Evolutionary conservation across 2,888 invertebrate genomes (phyloP).

Genomic region (Horisme vitalbata): DNA sequence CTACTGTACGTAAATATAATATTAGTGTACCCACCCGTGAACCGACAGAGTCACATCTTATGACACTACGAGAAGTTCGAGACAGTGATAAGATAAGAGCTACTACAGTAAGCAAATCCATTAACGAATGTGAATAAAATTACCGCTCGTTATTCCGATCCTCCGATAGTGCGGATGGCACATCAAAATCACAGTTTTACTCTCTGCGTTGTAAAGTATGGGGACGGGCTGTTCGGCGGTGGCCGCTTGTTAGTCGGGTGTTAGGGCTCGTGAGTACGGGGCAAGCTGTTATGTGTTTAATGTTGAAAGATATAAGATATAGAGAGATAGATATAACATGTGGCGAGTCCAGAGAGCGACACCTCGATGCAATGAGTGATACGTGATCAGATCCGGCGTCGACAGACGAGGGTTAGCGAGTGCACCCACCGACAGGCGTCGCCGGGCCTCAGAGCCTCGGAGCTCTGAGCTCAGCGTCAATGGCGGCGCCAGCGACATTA

Average conservation of each 20-base stretch:
- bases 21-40: constrained; percentile 81
- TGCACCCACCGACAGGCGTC: constrained; percentile 12
- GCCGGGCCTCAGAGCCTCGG: too few species aligned
- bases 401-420: neutral
- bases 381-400: constrained; percentile 4
- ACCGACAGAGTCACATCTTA: constrained; percentile 69
- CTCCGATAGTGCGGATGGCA: constrained; percentile 72
- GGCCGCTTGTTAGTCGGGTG: constrained; percentile 52
- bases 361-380: constrained; percentile 6
- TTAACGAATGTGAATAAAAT: constrained; percentile 78
- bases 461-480: too few species aligned
- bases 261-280: constrained; percentile 54
- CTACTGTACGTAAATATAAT: constrained; percentile 80
- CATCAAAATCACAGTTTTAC: constrained; percentile 64
- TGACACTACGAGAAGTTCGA: constrained; percentile 79
- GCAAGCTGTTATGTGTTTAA: constrained; percentile 46
- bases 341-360: constrained; percentile 6
- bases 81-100: constrained; percentile 79
- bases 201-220: constrained; percentile 48
- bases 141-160: constrained; percentile 73
- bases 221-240: constrained; percentile 30
- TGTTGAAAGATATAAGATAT: constrained; percentile 34
- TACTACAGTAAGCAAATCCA: constrained; percentile 81
- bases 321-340: constrained; percentile 22
- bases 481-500: constrained; percentile 8